Conservation (phyloP, 1,140 invertebrate genomes). For the Linepithema humile region DNA sequence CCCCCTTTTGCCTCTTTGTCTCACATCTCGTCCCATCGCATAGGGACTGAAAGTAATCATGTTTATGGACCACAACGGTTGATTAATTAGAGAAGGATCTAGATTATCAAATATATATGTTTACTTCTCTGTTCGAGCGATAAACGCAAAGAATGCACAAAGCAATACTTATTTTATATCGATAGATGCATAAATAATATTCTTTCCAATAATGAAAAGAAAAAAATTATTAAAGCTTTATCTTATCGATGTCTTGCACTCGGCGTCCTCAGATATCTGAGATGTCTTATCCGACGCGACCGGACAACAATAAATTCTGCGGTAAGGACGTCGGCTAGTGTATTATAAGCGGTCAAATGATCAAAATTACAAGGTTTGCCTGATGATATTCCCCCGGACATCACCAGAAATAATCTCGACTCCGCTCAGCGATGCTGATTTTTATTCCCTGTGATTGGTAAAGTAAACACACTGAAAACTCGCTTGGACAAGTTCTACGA, state of each 20-base stretch:
- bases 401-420: slow-evolving; percentile 60
- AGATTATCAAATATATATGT: background rate
- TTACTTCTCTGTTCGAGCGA: background rate
- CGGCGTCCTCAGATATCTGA: slow-evolving; percentile 19
- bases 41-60: slow-evolving; percentile 43
- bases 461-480: slow-evolving; percentile 66
- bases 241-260: background rate
- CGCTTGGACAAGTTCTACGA: slow-evolving; percentile 21
- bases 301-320: slow-evolving; percentile 80
- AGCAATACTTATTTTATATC: background rate
- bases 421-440: slow-evolving; percentile 61
- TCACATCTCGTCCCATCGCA: slow-evolving; percentile 17
- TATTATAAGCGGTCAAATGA: slow-evolving; percentile 83
- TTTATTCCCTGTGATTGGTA: slow-evolving; percentile 67
- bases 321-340: slow-evolving; percentile 75
- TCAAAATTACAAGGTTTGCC: slow-evolving; percentile 84
- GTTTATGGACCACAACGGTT: slow-evolving; percentile 28
- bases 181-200: background rate
- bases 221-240: background rate
- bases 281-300: slow-evolving; percentile 67
- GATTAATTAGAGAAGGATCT: slow-evolving; percentile 32
- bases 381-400: slow-evolving; percentile 79
- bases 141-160: background rate
- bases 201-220: background rate
- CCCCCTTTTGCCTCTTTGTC: slow-evolving; percentile 39